Evolutionary conservation across 2,888 invertebrate genomes (phyloP), one percentile per base, ranked within the genome.

Genomic region (Diogma glabrata): DNA sequence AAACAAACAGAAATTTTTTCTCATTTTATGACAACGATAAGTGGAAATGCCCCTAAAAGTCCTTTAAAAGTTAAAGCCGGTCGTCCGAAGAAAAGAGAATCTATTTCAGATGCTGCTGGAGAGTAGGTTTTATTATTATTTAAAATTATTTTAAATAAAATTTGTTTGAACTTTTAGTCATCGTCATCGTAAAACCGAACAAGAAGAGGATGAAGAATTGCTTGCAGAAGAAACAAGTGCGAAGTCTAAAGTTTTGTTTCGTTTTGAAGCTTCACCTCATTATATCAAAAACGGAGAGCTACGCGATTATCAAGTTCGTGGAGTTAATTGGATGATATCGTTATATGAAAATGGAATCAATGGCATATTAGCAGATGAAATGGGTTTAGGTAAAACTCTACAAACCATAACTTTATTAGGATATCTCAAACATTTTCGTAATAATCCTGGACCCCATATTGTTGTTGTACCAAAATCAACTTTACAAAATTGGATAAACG

Each of bases 391-490:
- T 51, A 99, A 99, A 77, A 99, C 99, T 0, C 72, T 99, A 23
- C 99, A 99, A 70, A 99, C 99, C 0, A 99, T 99, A 57, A 94
- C 99, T 0, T 72, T 99, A 36, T 74, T 99, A 40, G 95, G 95
- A 52, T 99, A 96, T 67, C 91, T 99, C 84, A 99, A 99, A 66
- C 90, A 97, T 72, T 83, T 81, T 64, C 83, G 89, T 61, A 94
- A 84, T 72, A 84, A 88, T 59, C 81, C 87, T 28, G 92, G 95
- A 0, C 99, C 99, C 2, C 97, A 99, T 67, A 89, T 99, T 70
- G 94, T 99, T 3, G 96, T 99, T 62, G 95, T 94, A 26, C 99
- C 99, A 20, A 99, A 99, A 72, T 97, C 97, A 1, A 99, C 99
- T 0, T 74, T 99, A 47, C 84, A 89, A 51, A 99, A 99, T 72